Evolutionary conservation across 2,888 invertebrate genomes (phyloP), one percentile per base, ranked within the genome.

Genomic region (Selenia dentaria): DNA sequence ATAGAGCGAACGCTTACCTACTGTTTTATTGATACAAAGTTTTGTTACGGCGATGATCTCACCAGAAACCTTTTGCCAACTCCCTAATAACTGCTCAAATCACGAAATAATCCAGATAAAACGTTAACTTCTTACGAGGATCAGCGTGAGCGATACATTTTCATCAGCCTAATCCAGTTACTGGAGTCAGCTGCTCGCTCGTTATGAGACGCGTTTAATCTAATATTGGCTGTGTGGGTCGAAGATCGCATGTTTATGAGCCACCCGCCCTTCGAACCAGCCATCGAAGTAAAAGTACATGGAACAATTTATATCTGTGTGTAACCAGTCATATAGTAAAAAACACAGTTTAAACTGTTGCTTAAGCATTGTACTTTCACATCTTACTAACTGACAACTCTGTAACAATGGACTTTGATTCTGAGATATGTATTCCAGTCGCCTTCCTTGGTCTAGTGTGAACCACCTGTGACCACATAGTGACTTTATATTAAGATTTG

Each of bases 111-210:
- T 48, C 49, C 48, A 48, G 50, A 56, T 43, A 49, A 47, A 44
- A 38, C 32, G 37, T 43, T 49, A 39, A 61, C 56, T 60, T 60
- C 59, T 57, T 56, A 55, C 47, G 55, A 55, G 55, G 57, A 56
- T 60, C 59, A 63, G 59, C 51, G 51, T 54, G 56, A 54, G 63
- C 63, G 62, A 70, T 71, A 68, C 62, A 72, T 70, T 70, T 67
- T 70, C 67, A 70, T 73, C 61, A 71, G 56, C 48, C 40, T 70
- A 71, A 72, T 72, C 62, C 54, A 63, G 62, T 68, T 69, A 60
- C 40, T 53, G 52, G 59, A 68, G 64, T 64, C 67, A 48, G 47
- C 37, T 33, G 47, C 41, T 42, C 54, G 65, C 65, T 71, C 63
- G 70, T 71, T 72, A 69, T 58, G 56, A 62, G 61, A 63, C 56